Evolutionary conservation across 2,888 invertebrate genomes (phyloP), one percentile per base, ranked within the genome.

Genomic region (Lycocerus yunnanus): DNA sequence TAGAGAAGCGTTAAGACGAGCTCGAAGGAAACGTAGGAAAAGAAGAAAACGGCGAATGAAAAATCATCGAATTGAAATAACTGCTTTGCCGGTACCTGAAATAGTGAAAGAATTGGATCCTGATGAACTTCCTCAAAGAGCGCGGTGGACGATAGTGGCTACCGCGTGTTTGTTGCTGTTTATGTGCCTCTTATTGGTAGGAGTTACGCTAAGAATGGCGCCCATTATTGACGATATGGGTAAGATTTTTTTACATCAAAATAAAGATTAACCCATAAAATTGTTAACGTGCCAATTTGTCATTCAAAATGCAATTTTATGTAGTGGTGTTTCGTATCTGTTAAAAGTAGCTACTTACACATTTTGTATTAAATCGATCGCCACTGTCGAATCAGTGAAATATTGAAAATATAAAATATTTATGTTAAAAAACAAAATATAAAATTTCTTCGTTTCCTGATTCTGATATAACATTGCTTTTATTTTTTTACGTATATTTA

Each of bases 201-300:
- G 97, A 14, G 94, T 97, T 72, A 97, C 97, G 4, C 89, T 97
- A 24, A 90, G 97, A 78, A 96, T 97, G 96, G 97, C 97, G 13
- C 97, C 97, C 11, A 93, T 97, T 80, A 97, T 97, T 83, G 97
- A 97, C 85, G 97, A 97, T 84, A 95, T 97, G 94, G 97, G 97
- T 97, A 88, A 93, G 95, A 92, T 10, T 65, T 58, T 16, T 60
- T 60, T 16, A 61, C 10, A 15, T 18, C 9, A 61, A 61, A 15
- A 16, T 10, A 3, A 14, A 60, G 15, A 11, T 60, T 15, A 15
- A 10, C 8, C 6, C 20, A 20, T 5, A 1, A 4, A 27, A 4
- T 43, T n/a, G n/a, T n/a, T n/a, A n/a, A n/a, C 5, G 43, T n/a
- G n/a, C 6, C 43, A 43, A 43, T 43, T 43, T 43, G 3, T 6